These are phyloP conservation scores for Acridotheres tristis DNA, from an alignment of 2,797 vertebrate genomes.

Conservation along the genomic window DNA sequence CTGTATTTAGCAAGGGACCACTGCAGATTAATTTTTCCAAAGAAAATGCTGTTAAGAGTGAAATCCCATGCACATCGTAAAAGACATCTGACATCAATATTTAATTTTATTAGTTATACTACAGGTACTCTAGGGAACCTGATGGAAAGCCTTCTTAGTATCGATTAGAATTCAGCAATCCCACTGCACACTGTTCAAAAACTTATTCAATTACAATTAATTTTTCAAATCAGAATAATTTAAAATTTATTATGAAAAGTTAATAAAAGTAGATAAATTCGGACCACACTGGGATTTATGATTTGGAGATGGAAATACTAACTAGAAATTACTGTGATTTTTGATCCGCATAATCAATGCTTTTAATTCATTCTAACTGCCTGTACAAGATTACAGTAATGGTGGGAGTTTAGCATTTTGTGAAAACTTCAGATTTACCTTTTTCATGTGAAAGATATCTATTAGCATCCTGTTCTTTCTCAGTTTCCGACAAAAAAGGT, in stretches of 20 bases:
- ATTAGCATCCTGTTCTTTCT: background rate
- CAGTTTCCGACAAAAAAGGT: background rate
- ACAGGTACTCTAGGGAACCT: slow-evolving; percentile 47
- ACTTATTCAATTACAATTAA: slow-evolving; percentile 61
- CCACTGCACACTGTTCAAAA: slow-evolving; percentile 44
- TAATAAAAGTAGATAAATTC: background rate
- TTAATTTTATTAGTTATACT: slow-evolving; percentile 75
- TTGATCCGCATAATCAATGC: background rate
- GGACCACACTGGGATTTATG: background rate
- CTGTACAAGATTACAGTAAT: background rate
- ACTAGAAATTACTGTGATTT: background rate
- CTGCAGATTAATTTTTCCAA: background rate
- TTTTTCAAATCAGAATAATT: slow-evolving; percentile 63
- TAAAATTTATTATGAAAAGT: slow-evolving; percentile 30
- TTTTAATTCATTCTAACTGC: background rate
- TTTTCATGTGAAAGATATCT: background rate
- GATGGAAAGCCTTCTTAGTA: slow-evolving; percentile 54
- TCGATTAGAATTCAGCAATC: slow-evolving; percentile 61
- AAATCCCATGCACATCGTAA: slow-evolving; percentile 49
- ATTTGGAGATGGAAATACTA: background rate
- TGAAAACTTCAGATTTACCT: background rate
- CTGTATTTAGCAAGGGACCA: background rate
- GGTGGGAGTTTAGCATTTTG: background rate
- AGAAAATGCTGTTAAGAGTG: slow-evolving; percentile 2
- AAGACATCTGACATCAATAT: slow-evolving; percentile 66